Base-by-base conservation (phyloP, 2,888 invertebrate species). In the Microctonus brassicae region DNA sequence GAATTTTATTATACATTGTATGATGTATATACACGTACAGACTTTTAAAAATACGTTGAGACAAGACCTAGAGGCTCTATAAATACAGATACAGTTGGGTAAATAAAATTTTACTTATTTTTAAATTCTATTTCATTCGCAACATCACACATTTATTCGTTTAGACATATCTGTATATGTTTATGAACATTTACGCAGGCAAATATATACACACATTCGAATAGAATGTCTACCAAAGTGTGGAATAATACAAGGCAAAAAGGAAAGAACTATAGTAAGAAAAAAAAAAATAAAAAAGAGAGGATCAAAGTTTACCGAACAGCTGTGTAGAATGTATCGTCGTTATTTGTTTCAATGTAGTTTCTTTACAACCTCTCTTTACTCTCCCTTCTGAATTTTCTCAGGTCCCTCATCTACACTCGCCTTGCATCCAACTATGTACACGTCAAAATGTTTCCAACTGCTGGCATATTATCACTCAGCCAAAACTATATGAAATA, bases 291-390 rank as follows among this genome's bases (percentile, higher is more conserved):
- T 74, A 78, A 77, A 39, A 22, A 55, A 62, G 42, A 29, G 62
- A 42, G 29, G 58, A 74, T 58, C 22, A 71, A 82, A 83, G 81
- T 83, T 83, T 73, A 76, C 74, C 53, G 76, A 83, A 79, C 82
- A 82, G 80, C 82, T 84, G 84, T 74, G 76, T 78, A 73, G 74
- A 83, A 84, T 83, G 80, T 83, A 84, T 84, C 78, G 82, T 77
- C 76, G 79, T 83, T 83, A 81, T 81, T 83, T 82, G 84, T 81
- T 80, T 70, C 73, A 55, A 67, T 69, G 73, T 68, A 74, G 75
- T 73, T 76, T 65, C 74, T 73, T 76, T 74, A 73, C 67, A 65
- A n/a, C 53, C 69, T 69, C 73, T 52, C 6, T 42, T 24, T 33
- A 58, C 34, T 58, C 58, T 13, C 47, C 0, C 10, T 26, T 24